Base-by-base conservation (phyloP, 2,888 invertebrate genomes). In the Caenorhabditis angaria region DNA sequence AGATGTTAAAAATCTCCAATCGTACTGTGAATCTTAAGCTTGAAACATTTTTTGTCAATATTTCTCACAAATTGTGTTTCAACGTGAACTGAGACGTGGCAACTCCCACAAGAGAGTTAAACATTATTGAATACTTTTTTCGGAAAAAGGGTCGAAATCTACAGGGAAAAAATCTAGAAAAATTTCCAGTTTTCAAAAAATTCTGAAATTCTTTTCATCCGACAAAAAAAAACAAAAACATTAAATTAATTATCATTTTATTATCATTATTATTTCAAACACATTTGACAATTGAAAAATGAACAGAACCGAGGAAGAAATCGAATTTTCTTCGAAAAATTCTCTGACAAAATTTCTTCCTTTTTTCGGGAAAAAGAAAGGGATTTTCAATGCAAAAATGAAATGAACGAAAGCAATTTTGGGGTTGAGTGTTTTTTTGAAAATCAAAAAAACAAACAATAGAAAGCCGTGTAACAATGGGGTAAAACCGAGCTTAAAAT, bases 301-400 rank as follows among this genome's bases (percentile, higher is more conserved):
- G 18, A n/a, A n/a, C n/a, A 41, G 41, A 41, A 41, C 41, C 41
- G 18, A 41, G 41, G 41, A 41, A 41, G 41, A 41, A 41, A 41
- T 41, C 41, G 41, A 41, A 41, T 41, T 41, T 41, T 41, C 41
- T 41, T 41, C 41, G 41, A 41, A 41, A 41, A 41, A 41, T 41
- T 41, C 41, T 41, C 41, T 41, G 41, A 41, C 41, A 41, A 41
- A 41, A 41, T 41, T 41, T 41, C 41, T 41, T 41, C 41, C 41
- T 41, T 41, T 41, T 41, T 41, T 3, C 14, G 41, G 41, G 14
- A 41, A 41, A 41, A 41, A 41, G 41, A 41, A 41, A 41, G 41
- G 18, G 10, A 18, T 41, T 32, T 41, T 41, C 41, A 41, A 41
- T 41, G 41, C 41, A 41, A 41, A 41, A 41, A 41, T 41, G 41